These are phyloP conservation scores for Petroica traversi DNA, from an alignment of 2,113 vertebrate genomes.

Conservation along the genomic window DNA sequence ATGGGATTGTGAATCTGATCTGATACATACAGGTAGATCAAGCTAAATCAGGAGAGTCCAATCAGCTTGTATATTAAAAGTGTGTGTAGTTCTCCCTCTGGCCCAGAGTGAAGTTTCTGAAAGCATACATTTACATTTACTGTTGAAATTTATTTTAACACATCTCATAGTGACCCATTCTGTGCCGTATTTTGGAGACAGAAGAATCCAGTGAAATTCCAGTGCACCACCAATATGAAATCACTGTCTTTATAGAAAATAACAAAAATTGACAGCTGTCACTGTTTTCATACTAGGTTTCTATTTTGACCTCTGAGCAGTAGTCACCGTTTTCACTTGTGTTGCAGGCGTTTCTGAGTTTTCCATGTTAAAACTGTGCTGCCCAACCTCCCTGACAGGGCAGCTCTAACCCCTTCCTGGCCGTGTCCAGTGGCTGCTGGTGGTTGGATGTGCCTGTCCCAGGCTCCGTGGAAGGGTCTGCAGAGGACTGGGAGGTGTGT, in stretches of 20 bases:
- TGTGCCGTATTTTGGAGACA: background rate
- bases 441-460: background rate
- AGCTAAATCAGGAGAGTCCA: background rate
- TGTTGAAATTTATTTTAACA: background rate
- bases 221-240: background rate
- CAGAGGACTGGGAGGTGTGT: background rate
- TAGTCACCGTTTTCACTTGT: background rate
- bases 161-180: background rate
- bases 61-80: background rate
- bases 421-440: accelerated
- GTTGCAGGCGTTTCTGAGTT: background rate
- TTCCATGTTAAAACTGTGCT: background rate
- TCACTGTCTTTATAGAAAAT: background rate
- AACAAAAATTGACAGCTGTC: background rate
- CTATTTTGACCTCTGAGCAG: background rate
- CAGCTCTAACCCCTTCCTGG: background rate
- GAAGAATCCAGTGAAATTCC: background rate
- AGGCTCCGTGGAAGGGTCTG: no score
- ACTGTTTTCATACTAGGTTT: background rate
- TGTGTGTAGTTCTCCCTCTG: background rate
- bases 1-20: background rate
- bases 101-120: background rate
- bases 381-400: background rate
- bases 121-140: background rate
- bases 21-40: background rate